These are phyloP conservation scores for Marisa cornuarietis DNA, from an alignment of 1,140 invertebrate genomes.

Conservation along the genomic window DNA sequence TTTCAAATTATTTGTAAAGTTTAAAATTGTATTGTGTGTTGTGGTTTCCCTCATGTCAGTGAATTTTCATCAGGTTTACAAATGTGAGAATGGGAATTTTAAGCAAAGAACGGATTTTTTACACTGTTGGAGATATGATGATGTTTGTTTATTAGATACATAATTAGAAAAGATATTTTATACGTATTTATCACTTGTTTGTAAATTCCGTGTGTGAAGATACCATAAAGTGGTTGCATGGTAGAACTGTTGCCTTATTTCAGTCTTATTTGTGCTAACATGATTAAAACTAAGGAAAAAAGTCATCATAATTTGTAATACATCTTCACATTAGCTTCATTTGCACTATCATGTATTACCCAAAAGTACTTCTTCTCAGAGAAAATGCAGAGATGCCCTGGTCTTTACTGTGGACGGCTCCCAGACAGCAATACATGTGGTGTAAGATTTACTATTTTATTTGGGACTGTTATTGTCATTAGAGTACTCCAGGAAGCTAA, in stretches of 20 bases:
- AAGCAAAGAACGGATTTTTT: too few species aligned
- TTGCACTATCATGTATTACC: neutral
- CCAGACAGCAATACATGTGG: conserved; percentile 71
- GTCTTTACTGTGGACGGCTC: conserved; percentile 84
- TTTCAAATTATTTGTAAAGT: too few species aligned
- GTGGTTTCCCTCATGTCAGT: too few species aligned
- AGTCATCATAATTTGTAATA: neutral
- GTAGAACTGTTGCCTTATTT: neutral
- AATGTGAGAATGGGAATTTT: too few species aligned
- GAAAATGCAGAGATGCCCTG: conserved; percentile 73
- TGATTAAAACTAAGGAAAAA: neutral
- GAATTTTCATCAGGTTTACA: too few species aligned
- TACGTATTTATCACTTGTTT: neutral
- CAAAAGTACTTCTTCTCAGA: neutral
- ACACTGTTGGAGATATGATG: too few species aligned
- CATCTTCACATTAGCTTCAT: neutral
- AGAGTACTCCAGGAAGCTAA: too few species aligned
- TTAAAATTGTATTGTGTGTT: too few species aligned
- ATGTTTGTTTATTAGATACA: too few species aligned
- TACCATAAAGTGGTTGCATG: neutral
- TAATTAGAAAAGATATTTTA: too few species aligned
- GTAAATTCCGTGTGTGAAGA: neutral
- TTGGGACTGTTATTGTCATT: neutral
- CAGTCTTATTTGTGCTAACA: neutral
- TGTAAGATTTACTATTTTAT: conserved; percentile 37